Evolutionary conservation across 2,113 vertebrate genomes (phyloP), one percentile per base, ranked within the genome.

Genomic region (Gracilinanus agilis): DNA sequence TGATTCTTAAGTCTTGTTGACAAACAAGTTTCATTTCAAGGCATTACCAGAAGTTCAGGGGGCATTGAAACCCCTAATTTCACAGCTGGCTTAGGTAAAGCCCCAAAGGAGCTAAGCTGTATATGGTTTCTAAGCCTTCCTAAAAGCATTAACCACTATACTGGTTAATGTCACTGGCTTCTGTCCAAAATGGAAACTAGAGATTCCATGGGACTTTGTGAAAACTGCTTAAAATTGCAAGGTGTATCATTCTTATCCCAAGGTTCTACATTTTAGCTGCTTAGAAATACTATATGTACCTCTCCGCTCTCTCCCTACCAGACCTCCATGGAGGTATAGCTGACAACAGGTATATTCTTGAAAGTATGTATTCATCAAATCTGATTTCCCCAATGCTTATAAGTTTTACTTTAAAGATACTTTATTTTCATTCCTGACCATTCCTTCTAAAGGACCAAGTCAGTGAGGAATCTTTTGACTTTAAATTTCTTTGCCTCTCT

Each of bases 1-100:
- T 83, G 67, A n/a, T 83, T 83, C n/a, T 83, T 40, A 83, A 83
- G 67, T 83, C 67, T 83, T 83, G 67, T 83, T 83, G 67, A 83
- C 67, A 83, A 83, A 83, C 67, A 83, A 83, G 67, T 83, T 83
- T 23, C n/a, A 83, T 83, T 83, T 83, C 67, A 83, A 83, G n/a
- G 11, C n/a, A 8, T 83, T 83, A 83, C 67, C 67, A 83, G 67
- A 83, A 83, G 67, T 83, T 83, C n/a, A 83, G 67, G 34, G 67
- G 67, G 6, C 34, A 83, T 21, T 40, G 67, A 83, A 83, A 83
- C 67, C 67, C 67, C 67, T 83, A 83, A 83, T 83, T 83, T 83
- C 67, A 83, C n/a, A 83, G 67, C 67, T 83, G 67, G 67, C 67
- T 83, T 83, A 83, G 67, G 67, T 83, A 83, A 83, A 83, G 19